These are phyloP conservation scores for Adela reaumurella DNA, from an alignment of 2,888 invertebrate species.

Conservation along the genomic window DNA sequence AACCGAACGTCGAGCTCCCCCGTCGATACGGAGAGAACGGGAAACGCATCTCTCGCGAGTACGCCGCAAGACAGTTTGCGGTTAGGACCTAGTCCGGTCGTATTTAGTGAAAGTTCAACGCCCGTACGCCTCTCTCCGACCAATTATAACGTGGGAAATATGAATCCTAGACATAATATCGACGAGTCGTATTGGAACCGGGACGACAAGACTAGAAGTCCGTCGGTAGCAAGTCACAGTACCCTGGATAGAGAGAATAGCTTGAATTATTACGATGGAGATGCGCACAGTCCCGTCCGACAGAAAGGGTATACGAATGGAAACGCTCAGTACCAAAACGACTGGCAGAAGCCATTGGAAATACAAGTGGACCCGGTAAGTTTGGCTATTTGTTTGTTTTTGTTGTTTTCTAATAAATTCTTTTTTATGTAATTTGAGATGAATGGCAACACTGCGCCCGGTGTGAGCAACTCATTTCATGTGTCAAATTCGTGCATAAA, in stretches of 20 bases:
- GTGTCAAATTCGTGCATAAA: too few relatives aligned
- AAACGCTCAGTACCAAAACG: constrained; percentile 29
- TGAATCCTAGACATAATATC: constrained; percentile 47
- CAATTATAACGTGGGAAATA: constrained; percentile 51
- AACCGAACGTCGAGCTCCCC: constrained; percentile 36
- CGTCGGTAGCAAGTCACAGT: constrained; percentile 28
- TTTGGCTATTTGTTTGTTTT: too few relatives aligned
- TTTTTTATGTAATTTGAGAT: too few relatives aligned
- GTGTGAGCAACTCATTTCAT: too few relatives aligned
- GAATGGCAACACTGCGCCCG: too few relatives aligned
- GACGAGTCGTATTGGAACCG: constrained; percentile 42
- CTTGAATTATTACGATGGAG: constrained; percentile 38
- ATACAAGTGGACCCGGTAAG: constrained; percentile 70
- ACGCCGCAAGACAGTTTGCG: constrained; percentile 35
- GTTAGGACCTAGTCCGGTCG: constrained; percentile 32
- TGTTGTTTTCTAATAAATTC: too few relatives aligned
- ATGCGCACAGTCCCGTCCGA: constrained; percentile 36
- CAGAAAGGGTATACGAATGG: constrained; percentile 35
- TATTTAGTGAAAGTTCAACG: constrained; percentile 43
- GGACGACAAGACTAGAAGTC: constrained; percentile 33
- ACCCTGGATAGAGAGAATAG: constrained; percentile 36
- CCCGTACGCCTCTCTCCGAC: constrained; percentile 44
- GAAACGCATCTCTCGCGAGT: constrained; percentile 21
- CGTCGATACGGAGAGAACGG: constrained; percentile 18
- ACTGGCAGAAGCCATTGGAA: constrained; percentile 52